Evolutionary conservation across 1,140 invertebrate species (phyloP), one percentile per base, ranked within the genome.

Genomic region (Drosophila ficusphila): DNA sequence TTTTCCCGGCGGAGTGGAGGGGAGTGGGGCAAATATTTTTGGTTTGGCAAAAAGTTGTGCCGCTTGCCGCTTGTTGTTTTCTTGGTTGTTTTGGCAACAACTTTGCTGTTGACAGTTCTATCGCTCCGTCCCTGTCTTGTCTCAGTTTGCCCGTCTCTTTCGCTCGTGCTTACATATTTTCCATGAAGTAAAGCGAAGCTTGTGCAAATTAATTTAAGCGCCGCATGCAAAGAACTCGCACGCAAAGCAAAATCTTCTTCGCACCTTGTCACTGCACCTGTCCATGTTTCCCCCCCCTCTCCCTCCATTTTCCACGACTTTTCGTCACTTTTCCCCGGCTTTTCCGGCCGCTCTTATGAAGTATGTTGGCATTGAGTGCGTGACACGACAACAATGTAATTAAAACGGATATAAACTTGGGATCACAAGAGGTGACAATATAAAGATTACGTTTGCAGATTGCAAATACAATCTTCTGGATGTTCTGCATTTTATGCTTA

Each of bases 131-230:
- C 11, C 54, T 33, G 49, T 4, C 25, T 31, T 12, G 27, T 54
- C 25, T 11, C 8, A 7, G 18, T 8, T 18, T 8, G 3, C 12
- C 27, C 4, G 7, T 16, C 18, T 16, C 18, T 6, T 1, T 4
- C 49, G 18, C 23, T 44, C 14, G 29, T 31, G 51, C 71, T 62
- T 62, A 79, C 56, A 75, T 36, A 79, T 79, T 75, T 72, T 23
- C 46, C 75, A 52, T 56, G 16, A 69, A 54, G 36, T 41, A 25
- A 69, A 25, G 44, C 31, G 54, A 71, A 58, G 68, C 54, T 39
- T 69, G 67, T 72, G 78, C 72, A 81, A 81, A 81, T 81, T 81
- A 81, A 81, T 81, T 81, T 81, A 81, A 61, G 77, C 77, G 78
- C 73, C 77, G 53, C 78, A 81, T 81, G 77, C 77, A 81, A 81